phyloP scores from a whole-genome alignment of 1,140 invertebrate species.

The Neoseiulus cucumeris region DNA sequence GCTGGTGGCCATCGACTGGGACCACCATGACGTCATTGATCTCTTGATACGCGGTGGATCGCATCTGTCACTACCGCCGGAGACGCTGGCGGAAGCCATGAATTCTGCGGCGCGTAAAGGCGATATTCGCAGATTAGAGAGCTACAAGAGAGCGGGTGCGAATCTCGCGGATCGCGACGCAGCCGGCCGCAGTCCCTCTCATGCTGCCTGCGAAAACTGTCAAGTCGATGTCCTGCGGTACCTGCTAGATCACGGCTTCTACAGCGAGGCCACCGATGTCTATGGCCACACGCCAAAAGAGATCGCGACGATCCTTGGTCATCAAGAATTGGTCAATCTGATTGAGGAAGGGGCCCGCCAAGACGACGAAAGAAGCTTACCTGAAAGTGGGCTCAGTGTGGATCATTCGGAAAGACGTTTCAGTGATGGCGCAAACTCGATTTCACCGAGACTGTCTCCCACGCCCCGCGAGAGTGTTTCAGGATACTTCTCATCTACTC shows the following conservation, averaged over 20 bases:
- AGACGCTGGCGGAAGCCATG: constrained; percentile 27
- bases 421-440: not conserved
- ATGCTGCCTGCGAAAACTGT: constrained; percentile 20
- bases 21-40: constrained; percentile 23
- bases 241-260: constrained; percentile 15
- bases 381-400: not conserved
- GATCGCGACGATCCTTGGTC: constrained; percentile 17
- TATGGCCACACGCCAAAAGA: constrained; percentile 19
- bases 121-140: constrained; percentile 32
- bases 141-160: constrained; percentile 40
- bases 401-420: not conserved
- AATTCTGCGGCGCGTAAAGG: constrained; percentile 31
- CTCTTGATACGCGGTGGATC: constrained; percentile 34
- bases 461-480: not conserved
- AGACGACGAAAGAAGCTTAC: not conserved
- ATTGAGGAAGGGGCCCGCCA: not conserved
- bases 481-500: not conserved
- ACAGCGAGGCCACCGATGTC: constrained; percentile 14
- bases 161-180: constrained; percentile 33
- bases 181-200: constrained; percentile 22
- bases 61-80: constrained; percentile 42
- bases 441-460: not conserved
- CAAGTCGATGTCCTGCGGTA: constrained; percentile 15
- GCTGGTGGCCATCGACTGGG: constrained; percentile 23
- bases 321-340: constrained; percentile 11